Evolutionary conservation across 2,888 invertebrate genomes (phyloP).

Genomic region (Tipula lateralis): DNA sequence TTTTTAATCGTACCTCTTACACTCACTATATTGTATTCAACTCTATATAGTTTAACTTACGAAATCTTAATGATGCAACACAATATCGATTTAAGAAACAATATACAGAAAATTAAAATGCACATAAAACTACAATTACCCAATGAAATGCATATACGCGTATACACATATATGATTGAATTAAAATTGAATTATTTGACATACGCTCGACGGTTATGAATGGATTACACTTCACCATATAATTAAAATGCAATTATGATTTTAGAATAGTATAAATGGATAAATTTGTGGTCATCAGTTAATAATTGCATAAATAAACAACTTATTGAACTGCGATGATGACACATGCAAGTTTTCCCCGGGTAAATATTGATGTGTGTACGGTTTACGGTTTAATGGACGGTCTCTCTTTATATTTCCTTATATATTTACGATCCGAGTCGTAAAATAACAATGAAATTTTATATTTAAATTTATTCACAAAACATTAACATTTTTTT

Average conservation of each 20-base stretch:
- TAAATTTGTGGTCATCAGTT: neutral
- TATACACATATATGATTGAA: no score
- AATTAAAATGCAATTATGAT: neutral
- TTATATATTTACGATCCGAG: neutral
- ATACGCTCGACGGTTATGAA: neutral
- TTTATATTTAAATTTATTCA: constrained; percentile 11
- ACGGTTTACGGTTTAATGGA: neutral
- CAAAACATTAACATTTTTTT: neutral
- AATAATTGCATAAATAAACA: neutral
- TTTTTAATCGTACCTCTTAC: no score
- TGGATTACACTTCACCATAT: neutral
- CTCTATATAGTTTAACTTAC: no score
- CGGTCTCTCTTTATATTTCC: neutral
- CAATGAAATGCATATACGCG: neutral
- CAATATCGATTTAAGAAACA: neutral
- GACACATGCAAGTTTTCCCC: neutral
- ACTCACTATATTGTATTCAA: no score
- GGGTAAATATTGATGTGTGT: neutral
- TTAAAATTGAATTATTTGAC: neutral
- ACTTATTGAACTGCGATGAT: neutral
- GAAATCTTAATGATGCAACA: constrained; percentile 4
- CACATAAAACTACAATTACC: neutral
- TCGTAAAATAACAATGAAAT: constrained; percentile 15
- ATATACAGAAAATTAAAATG: neutral
- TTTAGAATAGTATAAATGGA: neutral